These are phyloP conservation scores for Polymixis flavicincta DNA, from an alignment of 2,888 invertebrate genomes.

Conservation along the genomic window DNA sequence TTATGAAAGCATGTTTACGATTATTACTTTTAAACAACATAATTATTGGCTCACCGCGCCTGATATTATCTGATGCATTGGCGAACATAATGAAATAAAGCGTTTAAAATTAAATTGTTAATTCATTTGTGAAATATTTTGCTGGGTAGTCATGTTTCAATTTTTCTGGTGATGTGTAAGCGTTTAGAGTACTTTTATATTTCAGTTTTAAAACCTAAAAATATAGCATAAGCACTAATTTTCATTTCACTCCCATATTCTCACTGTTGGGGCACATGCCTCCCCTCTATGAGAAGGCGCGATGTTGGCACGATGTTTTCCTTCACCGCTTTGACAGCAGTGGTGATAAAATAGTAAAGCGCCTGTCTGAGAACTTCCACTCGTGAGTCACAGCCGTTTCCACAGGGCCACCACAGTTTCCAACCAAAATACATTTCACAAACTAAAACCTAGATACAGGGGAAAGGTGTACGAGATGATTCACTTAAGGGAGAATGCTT, in stretches of 20 bases:
- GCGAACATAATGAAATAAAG: slow-evolving; percentile 7
- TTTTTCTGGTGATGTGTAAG: background rate
- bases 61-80: slow-evolving; percentile 13
- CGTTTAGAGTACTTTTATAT: background rate
- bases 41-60: slow-evolving; percentile 15
- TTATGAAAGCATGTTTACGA: slow-evolving; percentile 12
- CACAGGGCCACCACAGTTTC: background rate
- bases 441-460: background rate
- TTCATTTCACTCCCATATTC: too few species aligned
- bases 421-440: background rate
- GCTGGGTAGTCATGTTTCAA: slow-evolving; percentile 6
- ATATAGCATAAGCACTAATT: background rate
- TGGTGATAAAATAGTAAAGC: background rate
- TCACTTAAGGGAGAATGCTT: too few species aligned
- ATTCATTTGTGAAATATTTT: slow-evolving; percentile 17
- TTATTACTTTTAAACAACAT: slow-evolving; percentile 24
- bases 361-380: background rate
- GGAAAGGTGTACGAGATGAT: too few species aligned
- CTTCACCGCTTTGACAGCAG: background rate
- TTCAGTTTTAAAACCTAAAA: background rate
- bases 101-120: slow-evolving; percentile 19
- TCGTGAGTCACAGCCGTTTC: background rate
- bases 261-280: background rate
- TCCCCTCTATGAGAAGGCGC: too few species aligned
- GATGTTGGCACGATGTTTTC: too few species aligned